These are phyloP conservation scores for Littorina saxatilis DNA, from an alignment of 1,140 invertebrate species.

Conservation along the genomic window DNA sequence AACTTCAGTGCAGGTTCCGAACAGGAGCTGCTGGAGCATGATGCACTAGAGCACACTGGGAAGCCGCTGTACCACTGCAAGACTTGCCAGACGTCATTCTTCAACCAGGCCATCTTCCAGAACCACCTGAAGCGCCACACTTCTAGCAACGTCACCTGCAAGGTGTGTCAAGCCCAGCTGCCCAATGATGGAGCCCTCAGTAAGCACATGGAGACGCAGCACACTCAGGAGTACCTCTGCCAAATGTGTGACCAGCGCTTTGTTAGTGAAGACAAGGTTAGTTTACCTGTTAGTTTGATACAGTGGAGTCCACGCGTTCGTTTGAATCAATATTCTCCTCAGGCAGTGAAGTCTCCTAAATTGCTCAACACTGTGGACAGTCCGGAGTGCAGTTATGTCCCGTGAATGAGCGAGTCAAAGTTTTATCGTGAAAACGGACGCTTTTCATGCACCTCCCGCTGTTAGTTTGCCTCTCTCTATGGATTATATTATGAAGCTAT, in stretches of 20 bases:
- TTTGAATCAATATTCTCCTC: no score
- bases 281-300: no score
- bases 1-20: neutral
- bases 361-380: no score
- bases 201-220: neutral
- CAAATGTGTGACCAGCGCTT: neutral
- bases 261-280: no score
- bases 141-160: neutral
- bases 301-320: no score
- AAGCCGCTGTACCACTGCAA: constrained; percentile 27
- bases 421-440: no score
- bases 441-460: no score
- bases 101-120: constrained; percentile 16
- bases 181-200: neutral
- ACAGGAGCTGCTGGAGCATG: constrained; percentile 24
- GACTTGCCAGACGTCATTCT: neutral
- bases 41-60: constrained; percentile 30
- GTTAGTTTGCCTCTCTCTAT: no score
- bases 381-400: no score
- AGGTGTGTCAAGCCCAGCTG: neutral
- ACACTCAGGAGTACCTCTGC: neutral
- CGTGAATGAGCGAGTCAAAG: no score
- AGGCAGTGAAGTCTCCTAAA: no score
- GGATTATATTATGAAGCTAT: no score
- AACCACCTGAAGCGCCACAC: constrained; percentile 9